Evolutionary conservation across 2,797 vertebrate genomes (phyloP).

Genomic region (Myotis planiceps): DNA sequence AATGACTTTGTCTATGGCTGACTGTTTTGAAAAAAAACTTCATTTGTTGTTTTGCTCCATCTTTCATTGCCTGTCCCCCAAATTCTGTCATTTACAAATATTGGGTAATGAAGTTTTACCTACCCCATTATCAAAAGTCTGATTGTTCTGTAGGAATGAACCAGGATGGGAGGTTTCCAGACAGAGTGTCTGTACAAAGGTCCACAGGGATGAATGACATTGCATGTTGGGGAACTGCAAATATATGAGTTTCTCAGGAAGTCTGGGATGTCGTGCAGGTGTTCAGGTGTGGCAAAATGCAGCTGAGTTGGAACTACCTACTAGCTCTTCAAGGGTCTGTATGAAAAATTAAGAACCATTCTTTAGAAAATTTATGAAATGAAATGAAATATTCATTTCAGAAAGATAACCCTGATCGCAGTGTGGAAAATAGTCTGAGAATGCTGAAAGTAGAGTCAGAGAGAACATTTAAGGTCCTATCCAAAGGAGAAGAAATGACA

Average conservation of each 20-base stretch:
- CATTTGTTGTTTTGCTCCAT: not conserved
- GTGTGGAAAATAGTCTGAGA: no score
- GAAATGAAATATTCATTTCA: not conserved
- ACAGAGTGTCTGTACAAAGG: not conserved
- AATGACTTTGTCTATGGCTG: not conserved
- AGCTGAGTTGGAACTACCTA: not conserved
- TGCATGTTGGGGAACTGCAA: not conserved
- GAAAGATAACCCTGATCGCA: not conserved
- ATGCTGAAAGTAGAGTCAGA: no score
- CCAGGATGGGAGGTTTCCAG: not conserved
- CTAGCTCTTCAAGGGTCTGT: not conserved
- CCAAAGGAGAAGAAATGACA: no score
- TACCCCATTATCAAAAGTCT: constrained; percentile 56
- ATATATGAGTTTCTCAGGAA: not conserved
- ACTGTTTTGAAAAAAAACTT: not conserved
- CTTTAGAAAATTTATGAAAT: constrained; percentile 33
- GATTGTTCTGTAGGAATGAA: constrained; percentile 55
- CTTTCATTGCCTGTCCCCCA: not conserved
- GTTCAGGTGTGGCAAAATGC: not conserved
- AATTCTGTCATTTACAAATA: constrained; percentile 12
- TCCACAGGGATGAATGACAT: not conserved
- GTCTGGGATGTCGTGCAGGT: not conserved
- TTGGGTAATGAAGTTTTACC: constrained; percentile 50
- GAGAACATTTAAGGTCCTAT: no score
- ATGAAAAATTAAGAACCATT: not conserved